Conservation (phyloP, 2,797 vertebrate genomes). For the Enoplosus armatus region DNA sequence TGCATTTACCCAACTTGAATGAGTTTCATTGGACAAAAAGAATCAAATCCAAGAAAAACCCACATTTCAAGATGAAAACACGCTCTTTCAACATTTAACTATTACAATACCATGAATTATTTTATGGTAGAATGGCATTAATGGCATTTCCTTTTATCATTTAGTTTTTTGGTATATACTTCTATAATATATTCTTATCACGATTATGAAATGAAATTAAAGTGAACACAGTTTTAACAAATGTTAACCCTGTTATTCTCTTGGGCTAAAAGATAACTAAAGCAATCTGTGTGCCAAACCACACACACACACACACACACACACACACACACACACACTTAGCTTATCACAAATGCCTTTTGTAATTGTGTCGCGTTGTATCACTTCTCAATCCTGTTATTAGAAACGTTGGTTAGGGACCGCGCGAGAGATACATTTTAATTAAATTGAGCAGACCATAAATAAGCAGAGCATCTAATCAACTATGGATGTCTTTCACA, state of each 20-base stretch:
- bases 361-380: neutral
- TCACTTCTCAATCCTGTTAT: neutral
- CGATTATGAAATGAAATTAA: neutral
- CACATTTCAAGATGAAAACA: neutral
- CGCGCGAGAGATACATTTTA: neutral
- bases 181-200: neutral
- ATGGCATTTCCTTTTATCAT: neutral
- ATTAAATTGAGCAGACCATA: neutral
- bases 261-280: neutral
- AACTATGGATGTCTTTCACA: conserved; percentile 4
- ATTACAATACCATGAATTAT: neutral
- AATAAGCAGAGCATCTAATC: neutral
- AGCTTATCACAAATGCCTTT: conserved; percentile 6
- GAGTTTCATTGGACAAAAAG: neutral
- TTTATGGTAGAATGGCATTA: neutral
- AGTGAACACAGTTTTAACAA: neutral
- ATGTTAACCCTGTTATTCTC: neutral
- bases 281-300: neutral
- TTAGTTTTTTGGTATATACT: neutral
- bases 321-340: conserved; percentile 7
- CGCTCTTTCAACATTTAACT: neutral
- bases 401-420: neutral
- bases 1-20: neutral
- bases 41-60: neutral
- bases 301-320: conserved; percentile 4